phyloP scores from a whole-genome alignment of 2,113 vertebrate genomes.

The Pelusios castaneus region DNA sequence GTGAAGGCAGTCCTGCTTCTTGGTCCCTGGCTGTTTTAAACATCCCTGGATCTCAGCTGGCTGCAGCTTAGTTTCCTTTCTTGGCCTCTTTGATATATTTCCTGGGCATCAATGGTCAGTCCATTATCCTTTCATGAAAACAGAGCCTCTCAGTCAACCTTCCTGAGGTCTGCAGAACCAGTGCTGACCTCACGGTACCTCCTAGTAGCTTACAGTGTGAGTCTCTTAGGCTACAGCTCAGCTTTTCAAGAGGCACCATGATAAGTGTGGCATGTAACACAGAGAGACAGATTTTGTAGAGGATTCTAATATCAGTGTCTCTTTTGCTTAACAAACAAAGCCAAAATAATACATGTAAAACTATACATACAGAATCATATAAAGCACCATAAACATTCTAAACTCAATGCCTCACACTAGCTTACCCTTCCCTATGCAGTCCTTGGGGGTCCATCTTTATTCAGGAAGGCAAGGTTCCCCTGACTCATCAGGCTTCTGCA shows the following conservation, averaged over 20 bases:
- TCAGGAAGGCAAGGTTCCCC: not conserved
- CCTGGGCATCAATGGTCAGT: not conserved
- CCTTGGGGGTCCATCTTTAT: not conserved
- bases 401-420: not conserved
- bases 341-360: not conserved
- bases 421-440: not conserved
- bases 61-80: not conserved
- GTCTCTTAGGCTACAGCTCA: not conserved
- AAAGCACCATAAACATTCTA: not conserved
- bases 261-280: not conserved
- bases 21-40: not conserved
- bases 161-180: not conserved
- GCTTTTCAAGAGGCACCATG: not conserved
- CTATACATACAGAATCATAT: not conserved
- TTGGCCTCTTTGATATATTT: not conserved
- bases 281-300: not conserved
- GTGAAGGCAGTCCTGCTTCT: not conserved
- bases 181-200: not conserved
- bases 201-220: not conserved
- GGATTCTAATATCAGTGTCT: not conserved
- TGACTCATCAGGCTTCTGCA: not conserved
- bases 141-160: not conserved
- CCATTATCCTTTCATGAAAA: not conserved
- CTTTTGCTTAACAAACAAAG: not conserved
- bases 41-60: not conserved